Evolutionary conservation across 1,140 invertebrate genomes (phyloP).

Genomic region (Nasonia vitripennis): DNA sequence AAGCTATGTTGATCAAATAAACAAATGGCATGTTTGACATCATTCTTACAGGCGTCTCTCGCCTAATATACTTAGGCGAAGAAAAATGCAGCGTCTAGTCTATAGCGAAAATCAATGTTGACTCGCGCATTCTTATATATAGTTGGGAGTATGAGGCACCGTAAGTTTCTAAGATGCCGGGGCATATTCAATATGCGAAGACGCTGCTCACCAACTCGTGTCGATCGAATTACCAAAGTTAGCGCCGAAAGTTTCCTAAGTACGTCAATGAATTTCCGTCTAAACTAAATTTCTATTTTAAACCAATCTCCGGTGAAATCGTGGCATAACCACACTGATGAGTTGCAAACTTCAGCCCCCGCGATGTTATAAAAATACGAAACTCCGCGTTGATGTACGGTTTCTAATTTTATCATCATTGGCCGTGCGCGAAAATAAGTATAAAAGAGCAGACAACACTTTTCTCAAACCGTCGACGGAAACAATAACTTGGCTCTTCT

Average conservation of each 20-base stretch:
- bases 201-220: not conserved
- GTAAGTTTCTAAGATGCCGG: not conserved
- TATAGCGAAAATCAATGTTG: not conserved
- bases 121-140: not conserved
- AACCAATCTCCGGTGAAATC: not conserved
- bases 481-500: too few relatives aligned
- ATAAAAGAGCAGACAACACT: too few relatives aligned
- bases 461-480: too few relatives aligned
- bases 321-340: too few relatives aligned
- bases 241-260: not conserved
- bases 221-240: not conserved
- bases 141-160: not conserved
- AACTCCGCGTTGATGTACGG: too few relatives aligned
- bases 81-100: not conserved
- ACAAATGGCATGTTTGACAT: too few relatives aligned
- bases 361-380: too few relatives aligned
- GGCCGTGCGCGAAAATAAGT: too few relatives aligned
- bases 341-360: too few relatives aligned
- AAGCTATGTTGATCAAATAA: too few relatives aligned
- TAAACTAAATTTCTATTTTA: not conserved
- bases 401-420: too few relatives aligned
- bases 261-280: not conserved
- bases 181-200: slow-evolving; percentile 1
- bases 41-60: too few relatives aligned
- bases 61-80: not conserved